These are phyloP conservation scores for Sternotherus odoratus DNA, from an alignment of 2,797 vertebrate species.

Conservation along the genomic window DNA sequence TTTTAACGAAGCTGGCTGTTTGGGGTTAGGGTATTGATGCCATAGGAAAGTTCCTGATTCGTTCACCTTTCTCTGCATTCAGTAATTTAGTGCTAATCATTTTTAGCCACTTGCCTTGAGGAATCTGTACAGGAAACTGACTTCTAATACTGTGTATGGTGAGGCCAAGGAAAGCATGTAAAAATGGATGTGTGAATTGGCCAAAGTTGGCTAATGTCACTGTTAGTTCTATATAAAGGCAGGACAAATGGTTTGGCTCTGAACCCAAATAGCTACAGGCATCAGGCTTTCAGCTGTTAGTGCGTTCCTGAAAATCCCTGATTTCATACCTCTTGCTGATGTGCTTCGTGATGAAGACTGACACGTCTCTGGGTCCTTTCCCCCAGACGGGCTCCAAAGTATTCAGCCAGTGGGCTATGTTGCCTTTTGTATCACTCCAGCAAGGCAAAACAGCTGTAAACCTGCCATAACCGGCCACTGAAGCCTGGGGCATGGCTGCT, in stretches of 20 bases:
- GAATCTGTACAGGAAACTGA: conserved; percentile 1
- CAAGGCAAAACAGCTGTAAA: background rate
- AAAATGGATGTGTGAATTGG: conserved; percentile 18
- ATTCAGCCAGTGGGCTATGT: background rate
- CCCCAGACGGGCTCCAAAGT: background rate
- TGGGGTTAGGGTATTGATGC: background rate
- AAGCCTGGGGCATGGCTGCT: background rate
- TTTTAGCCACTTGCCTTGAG: conserved; percentile 34
- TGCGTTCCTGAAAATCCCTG: background rate
- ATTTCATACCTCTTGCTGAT: background rate
- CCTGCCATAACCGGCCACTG: rapidly evolving
- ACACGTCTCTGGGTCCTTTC: background rate
- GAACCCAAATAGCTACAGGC: background rate
- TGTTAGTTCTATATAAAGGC: background rate
- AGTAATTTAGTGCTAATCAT: background rate
- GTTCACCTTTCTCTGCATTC: background rate
- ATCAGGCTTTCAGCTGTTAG: background rate
- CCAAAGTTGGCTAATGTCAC: background rate
- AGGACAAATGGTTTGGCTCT: conserved; percentile 10
- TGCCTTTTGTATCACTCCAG: background rate
- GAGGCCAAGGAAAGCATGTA: conserved; percentile 44
- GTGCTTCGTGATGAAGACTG: background rate
- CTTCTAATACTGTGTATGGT: background rate
- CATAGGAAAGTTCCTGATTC: background rate
- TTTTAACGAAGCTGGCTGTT: background rate